These are phyloP conservation scores for Ladona fulva DNA, from an alignment of 1,140 invertebrate genomes.

Conservation along the genomic window DNA sequence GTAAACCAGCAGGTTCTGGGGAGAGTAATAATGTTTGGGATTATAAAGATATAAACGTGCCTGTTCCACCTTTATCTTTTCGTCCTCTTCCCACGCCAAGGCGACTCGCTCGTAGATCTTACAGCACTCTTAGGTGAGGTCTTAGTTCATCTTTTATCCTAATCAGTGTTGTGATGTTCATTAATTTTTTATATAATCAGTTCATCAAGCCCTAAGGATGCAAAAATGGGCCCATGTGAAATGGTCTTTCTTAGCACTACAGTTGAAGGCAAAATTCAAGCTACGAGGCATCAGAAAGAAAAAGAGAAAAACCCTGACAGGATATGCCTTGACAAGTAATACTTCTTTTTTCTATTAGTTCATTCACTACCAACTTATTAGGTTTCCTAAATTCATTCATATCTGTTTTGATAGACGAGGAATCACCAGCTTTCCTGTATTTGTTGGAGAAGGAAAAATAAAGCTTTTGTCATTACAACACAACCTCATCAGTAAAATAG, in stretches of 20 bases:
- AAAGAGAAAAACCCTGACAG: constrained; percentile 65
- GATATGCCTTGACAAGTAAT: constrained; percentile 58
- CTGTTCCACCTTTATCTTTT: constrained; percentile 26
- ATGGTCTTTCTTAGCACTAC: constrained; percentile 24
- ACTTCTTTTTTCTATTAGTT: neutral
- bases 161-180: constrained; percentile 14
- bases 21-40: neutral
- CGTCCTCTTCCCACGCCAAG: constrained; percentile 33
- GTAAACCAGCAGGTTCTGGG: neutral
- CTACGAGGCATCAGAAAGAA: constrained; percentile 53
- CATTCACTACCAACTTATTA: neutral
- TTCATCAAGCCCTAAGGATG: constrained; percentile 16
- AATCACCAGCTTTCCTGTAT: constrained; percentile 63
- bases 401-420: constrained; percentile 44
- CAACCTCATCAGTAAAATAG: constrained; percentile 73
- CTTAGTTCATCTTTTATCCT: constrained; percentile 21
- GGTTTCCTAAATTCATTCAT: no score
- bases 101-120: constrained; percentile 42
- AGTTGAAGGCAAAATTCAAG: constrained; percentile 46
- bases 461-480: constrained; percentile 81
- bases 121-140: constrained; percentile 41
- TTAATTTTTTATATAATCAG: constrained; percentile 18
- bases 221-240: neutral
- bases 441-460: constrained; percentile 67
- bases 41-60: neutral